Conservation (phyloP, 2,888 invertebrate species). For the Ochropacha duplaris region DNA sequence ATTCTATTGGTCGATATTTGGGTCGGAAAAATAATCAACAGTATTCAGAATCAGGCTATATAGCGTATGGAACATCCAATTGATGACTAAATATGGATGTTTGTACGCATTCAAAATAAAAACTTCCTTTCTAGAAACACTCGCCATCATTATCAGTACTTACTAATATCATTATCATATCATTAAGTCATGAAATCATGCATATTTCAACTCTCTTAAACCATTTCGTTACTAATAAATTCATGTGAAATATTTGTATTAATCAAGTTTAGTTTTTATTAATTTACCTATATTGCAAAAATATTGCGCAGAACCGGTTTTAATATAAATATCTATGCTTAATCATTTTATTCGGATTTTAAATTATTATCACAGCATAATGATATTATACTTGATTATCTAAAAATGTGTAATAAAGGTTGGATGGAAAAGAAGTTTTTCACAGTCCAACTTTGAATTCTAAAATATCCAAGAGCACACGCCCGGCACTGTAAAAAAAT, state of each 20-base stretch:
- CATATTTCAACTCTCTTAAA: neutral
- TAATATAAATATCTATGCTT: no score
- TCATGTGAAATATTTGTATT: no score
- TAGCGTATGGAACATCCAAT: conserved; percentile 29
- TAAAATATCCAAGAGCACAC: conserved; percentile 44
- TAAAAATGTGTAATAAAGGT: conserved; percentile 6
- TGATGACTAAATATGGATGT: conserved; percentile 7
- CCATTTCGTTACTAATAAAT: no score
- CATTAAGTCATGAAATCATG: neutral
- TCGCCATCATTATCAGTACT: neutral
- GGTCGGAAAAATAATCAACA: no score
- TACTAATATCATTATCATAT: conserved; percentile 5
- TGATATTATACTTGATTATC: no score
- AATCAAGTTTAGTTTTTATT: no score
- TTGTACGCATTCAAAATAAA: conserved; percentile 11
- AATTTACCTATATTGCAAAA: no score
- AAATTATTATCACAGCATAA: neutral
- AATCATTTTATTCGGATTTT: neutral
- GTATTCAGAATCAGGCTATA: conserved; percentile 25
- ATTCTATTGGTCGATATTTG: no score
- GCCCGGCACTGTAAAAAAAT: conserved; percentile 13
- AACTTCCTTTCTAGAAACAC: conserved; percentile 32
- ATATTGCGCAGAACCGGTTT: neutral
- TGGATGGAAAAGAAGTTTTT: conserved; percentile 41
- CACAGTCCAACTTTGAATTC: conserved; percentile 30